These are phyloP conservation scores for Gibbula magus DNA, from an alignment of 2,888 invertebrate species.

Conservation along the genomic window DNA sequence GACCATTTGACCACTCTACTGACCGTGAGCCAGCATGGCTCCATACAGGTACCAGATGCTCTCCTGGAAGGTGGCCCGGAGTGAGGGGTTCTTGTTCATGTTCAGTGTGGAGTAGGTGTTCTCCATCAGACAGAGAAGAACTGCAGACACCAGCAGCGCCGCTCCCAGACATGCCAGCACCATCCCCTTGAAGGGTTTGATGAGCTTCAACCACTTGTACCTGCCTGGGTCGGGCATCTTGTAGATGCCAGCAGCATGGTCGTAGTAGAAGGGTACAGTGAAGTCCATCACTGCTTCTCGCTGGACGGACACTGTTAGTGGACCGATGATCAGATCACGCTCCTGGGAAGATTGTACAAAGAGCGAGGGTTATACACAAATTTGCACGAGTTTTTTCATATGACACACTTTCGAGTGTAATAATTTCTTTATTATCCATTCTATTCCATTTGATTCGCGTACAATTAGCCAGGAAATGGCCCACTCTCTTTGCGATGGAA, in stretches of 20 bases:
- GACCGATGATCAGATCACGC: neutral
- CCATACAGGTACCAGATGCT: slow-evolving; percentile 17
- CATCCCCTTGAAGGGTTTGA: slow-evolving; percentile 10
- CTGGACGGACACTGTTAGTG: neutral
- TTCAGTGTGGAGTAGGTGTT: neutral
- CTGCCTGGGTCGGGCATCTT: neutral
- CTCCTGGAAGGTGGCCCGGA: neutral
- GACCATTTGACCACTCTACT: neutral
- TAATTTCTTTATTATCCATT: too few species aligned
- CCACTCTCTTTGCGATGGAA: too few species aligned
- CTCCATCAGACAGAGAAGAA: neutral
- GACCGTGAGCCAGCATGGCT: slow-evolving; percentile 6
- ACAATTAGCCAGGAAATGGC: too few species aligned
- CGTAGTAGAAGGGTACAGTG: neutral
- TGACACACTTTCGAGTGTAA: too few species aligned
- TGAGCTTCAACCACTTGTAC: slow-evolving; percentile 6
- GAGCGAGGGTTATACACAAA: too few species aligned
- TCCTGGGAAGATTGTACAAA: neutral
- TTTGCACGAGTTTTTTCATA: too few species aligned
- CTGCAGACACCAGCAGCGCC: neutral
- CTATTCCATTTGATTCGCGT: too few species aligned
- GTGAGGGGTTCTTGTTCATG: neutral
- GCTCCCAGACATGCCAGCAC: neutral
- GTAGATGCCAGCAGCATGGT: neutral
- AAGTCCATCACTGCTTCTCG: slow-evolving; percentile 10